Percentiles rank a stretch among this genome's conserved stretches.
Conservation (phyloP, 2,797 vertebrate genomes). For the Sandelia bainsii region DNA sequence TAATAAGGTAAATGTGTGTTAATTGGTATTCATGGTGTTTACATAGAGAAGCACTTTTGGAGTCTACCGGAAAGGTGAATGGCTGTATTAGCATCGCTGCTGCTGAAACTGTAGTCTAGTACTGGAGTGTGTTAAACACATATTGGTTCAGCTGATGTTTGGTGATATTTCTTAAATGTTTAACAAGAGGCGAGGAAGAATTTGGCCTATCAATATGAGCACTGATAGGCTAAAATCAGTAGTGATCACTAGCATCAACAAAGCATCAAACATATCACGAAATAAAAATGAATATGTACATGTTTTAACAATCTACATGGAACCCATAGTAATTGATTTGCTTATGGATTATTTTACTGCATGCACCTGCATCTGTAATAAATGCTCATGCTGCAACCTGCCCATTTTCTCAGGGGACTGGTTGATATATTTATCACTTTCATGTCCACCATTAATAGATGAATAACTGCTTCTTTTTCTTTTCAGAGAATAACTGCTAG, state of each 20-base stretch:
- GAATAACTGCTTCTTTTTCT: slow-evolving; percentile 49
- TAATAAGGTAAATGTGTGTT: slow-evolving; percentile 52
- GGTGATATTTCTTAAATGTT: background rate
- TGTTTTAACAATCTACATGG: slow-evolving; percentile 18
- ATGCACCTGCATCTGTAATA: slow-evolving; percentile 30
- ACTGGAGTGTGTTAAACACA: background rate
- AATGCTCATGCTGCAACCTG: slow-evolving; percentile 59
- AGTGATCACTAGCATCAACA: background rate
- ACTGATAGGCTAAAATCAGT: background rate
- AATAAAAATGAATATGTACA: background rate
- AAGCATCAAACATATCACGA: background rate
- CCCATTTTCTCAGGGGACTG: slow-evolving; percentile 54
- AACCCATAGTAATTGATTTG: slow-evolving; percentile 20
- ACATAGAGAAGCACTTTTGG: slow-evolving; percentile 29
- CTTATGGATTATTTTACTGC: slow-evolving; percentile 30
- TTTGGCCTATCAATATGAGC: background rate
- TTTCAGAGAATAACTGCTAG: slow-evolving; percentile 56
- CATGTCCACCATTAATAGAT: slow-evolving; percentile 62
- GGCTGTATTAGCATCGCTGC: background rate
- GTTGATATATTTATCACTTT: slow-evolving; percentile 72
- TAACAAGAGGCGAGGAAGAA: background rate
- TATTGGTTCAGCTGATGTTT: background rate
- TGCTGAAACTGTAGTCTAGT: background rate
- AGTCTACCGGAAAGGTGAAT: background rate
- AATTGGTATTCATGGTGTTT: slow-evolving; percentile 62